Base-by-base conservation (phyloP, 2,113 vertebrate genomes). In the Rhinolophus ferrumequinum region DNA sequence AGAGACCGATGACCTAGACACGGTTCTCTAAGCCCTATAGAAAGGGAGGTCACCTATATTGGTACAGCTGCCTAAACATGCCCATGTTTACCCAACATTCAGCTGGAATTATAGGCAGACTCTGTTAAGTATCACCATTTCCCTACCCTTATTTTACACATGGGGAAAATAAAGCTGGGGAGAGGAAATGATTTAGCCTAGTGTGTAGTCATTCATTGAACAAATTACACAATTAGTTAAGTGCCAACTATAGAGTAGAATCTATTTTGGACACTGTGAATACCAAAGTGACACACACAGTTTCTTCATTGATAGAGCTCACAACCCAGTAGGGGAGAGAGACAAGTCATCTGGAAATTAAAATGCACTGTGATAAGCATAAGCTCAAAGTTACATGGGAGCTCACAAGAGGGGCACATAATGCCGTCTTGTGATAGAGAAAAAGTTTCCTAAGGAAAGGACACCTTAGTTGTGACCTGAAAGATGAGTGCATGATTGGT, bases 71-170 rank as follows among this genome's bases (percentile, higher is more conserved):
- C 67, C 81, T 93, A 73, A 33, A 22, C 21, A n/a, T 0, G 8
- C 33, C 62, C 33, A 52, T 52, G 35, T 96, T 96, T 92, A 84
- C 33, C 38, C 64, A 94, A 80, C 66, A 41, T 95, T 94, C 79
- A 16, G 19, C 1, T 81, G 28, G n/a, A 92, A 90, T 10, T 44
- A 33, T 33, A 52, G 8, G 50, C 52, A 76, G 30, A 9, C 13
- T 86, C 76, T 88, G 21, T 73, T 90, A 60, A 52, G 16, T 4
- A 21, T 66, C 47, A 41, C 44, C 62, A 54, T 80, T 60, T 89
- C 5, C 70, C 56, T 33, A n/a, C 54, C n/a, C 35, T 80, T 79
- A 67, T 69, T 75, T 93, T 64, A 89, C 15, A 72, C 54, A 7
- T 12, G 16, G 70, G 16, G 38, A 86, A 92, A 70, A 67, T n/a